Evolutionary conservation across 2,113 vertebrate species (phyloP).

Genomic region (Phalacrocorax pelagicus): DNA sequence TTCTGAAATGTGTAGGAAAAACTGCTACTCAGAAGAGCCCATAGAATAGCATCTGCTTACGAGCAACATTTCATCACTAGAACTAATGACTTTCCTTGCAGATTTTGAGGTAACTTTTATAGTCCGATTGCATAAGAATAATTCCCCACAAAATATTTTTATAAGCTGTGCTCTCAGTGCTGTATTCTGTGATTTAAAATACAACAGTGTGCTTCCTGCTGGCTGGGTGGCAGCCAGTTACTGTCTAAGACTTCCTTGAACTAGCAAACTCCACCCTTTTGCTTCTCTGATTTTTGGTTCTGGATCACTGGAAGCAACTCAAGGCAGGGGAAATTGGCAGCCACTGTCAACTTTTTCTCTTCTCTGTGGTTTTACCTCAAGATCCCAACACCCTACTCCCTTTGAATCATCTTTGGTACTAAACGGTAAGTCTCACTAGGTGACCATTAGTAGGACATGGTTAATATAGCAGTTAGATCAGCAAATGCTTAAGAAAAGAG

Average conservation of each 20-base stretch:
- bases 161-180: not conserved
- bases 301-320: not conserved
- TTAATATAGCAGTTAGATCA: not conserved
- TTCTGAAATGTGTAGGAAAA: not conserved
- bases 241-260: not conserved
- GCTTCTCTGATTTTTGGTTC: not conserved
- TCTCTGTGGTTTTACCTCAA: not conserved
- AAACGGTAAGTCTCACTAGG: not conserved
- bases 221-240: not conserved
- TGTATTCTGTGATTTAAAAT: not conserved
- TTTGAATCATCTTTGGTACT: not conserved
- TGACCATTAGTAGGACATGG: not conserved
- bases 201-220: not conserved
- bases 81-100: not conserved
- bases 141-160: not conserved
- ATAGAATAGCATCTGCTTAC: not conserved
- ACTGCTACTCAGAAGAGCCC: not conserved
- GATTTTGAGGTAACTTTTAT: not conserved
- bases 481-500: not conserved
- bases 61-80: not conserved
- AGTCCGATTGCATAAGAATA: not conserved
- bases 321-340: not conserved
- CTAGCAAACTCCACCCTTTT: not conserved
- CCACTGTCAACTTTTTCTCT: not conserved
- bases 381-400: not conserved